Base-by-base conservation (phyloP, 2,888 invertebrate species). In the Ptilodon capucinus region DNA sequence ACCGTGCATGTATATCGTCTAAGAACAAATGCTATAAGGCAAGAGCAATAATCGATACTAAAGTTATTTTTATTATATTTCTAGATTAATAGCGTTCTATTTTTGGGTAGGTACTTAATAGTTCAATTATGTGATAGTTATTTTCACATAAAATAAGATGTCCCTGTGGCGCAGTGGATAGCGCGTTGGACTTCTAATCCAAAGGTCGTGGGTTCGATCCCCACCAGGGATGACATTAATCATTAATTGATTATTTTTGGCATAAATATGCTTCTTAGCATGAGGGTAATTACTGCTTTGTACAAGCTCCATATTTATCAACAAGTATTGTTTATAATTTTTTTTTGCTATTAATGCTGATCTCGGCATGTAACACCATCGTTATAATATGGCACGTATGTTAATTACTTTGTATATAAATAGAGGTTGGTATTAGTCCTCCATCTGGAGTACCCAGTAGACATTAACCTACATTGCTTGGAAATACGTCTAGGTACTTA, bases 151-250 rank as follows among this genome's bases (percentile, higher is more conserved):
- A 9, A 8, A 21, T 13, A 8, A 8, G 21, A 18, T n/a, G 93
- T 93, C 93, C 93, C 93, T 93, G 92, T 93, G 92, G 94, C 93
- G 93, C 93, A 94, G 93, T 92, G 94, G 93, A 93, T 93, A 93
- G 93, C 93, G 93, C 93, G 93, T 93, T 93, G 93, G 93, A 94
- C 94, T 94, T 94, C 93, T 93, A 94, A 94, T 94, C 94, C 93
- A 94, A 93, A 93, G 93, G 93, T 93, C 94, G 93, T 92, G 93
- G 93, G 93, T 93, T 93, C 93, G 93, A 93, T 93, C 93, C 93
- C 93, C 93, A 92, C 93, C 92, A 93, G 93, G 93, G 93, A 93
- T 93, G 93, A n/a, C n/a, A n/a, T n/a, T n/a, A n/a, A n/a, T n/a
- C n/a, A n/a, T n/a, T n/a, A n/a, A n/a, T n/a, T n/a, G n/a, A n/a